Evolutionary conservation across 1,140 invertebrate species (phyloP).

Genomic region (Leptopilina boulardi): DNA sequence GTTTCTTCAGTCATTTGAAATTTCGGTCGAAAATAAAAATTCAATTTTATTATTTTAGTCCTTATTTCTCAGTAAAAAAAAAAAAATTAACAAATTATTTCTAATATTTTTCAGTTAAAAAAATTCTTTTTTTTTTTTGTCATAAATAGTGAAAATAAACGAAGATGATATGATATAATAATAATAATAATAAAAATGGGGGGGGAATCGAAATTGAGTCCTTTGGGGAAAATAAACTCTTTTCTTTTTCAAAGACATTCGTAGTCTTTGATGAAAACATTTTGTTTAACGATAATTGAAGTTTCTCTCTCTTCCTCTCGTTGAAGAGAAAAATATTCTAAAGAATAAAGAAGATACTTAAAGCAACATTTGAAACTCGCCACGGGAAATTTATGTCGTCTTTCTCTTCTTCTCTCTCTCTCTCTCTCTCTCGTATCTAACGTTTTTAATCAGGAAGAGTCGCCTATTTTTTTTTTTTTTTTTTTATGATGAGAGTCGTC

Average conservation of each 20-base stretch:
- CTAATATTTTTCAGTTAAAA: no score
- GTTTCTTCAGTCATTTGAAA: no score
- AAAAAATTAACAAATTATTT: no score
- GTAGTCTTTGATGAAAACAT: neutral
- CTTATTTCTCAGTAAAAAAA: no score
- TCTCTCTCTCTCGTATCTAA: conserved; percentile 22
- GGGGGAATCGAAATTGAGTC: no score
- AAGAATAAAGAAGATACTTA: neutral
- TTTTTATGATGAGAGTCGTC: neutral
- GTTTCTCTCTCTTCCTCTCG: no score
- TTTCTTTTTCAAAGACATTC: neutral
- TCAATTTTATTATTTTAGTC: no score
- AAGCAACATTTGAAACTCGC: conserved; percentile 20
- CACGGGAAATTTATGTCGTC: conserved; percentile 33
- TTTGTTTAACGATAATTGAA: conserved; percentile 11
- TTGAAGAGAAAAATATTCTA: neutral
- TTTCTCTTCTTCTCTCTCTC: conserved; percentile 2
- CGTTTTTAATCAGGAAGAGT: conserved; percentile 10
- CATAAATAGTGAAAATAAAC: no score
- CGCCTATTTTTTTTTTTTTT: conserved; percentile 4
- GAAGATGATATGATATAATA: no score
- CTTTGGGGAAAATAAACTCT: neutral
- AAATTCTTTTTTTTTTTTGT: no score
- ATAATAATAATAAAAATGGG: no score
- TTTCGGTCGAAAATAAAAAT: no score